Evolutionary conservation across 2,113 vertebrate species (phyloP).

Genomic region (Hymenochirus boettgeri): DNA sequence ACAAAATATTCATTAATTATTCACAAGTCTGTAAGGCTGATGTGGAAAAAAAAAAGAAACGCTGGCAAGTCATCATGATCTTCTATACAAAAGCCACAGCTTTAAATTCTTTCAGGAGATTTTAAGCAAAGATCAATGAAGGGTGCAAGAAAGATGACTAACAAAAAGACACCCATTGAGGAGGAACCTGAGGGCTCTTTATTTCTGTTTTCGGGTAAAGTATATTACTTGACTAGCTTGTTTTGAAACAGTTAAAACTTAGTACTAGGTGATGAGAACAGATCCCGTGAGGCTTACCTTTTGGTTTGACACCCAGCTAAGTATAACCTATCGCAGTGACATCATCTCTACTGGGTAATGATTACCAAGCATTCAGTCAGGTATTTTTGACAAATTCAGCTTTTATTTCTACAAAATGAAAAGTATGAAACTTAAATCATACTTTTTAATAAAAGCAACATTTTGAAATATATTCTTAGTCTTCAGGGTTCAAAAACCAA

Average conservation of each 20-base stretch:
- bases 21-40: conserved; percentile 17
- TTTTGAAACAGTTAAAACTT: conserved; percentile 13
- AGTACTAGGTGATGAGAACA: neutral
- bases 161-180: conserved; percentile 4
- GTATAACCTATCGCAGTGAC: neutral
- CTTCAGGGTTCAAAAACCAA: too few relatives aligned
- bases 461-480: too few relatives aligned
- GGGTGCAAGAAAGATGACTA: conserved; percentile 26
- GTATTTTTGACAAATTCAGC: too few relatives aligned
- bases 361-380: neutral
- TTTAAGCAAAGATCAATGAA: conserved; percentile 33
- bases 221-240: neutral
- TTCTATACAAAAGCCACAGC: conserved; percentile 30
- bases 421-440: too few relatives aligned
- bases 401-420: too few relatives aligned
- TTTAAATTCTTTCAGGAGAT: conserved; percentile 30
- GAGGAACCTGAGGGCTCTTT: conserved; percentile 12
- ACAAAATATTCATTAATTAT: conserved; percentile 41
- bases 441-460: too few relatives aligned
- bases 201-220: conserved; percentile 33
- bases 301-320: conserved; percentile 13
- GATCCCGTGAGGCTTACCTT: conserved; percentile 15
- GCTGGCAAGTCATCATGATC: conserved; percentile 26
- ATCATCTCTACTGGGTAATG: neutral
- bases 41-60: conserved; percentile 24